Base-by-base conservation (phyloP, 1,140 invertebrate species). In the Aradophagus sp. region DNA sequence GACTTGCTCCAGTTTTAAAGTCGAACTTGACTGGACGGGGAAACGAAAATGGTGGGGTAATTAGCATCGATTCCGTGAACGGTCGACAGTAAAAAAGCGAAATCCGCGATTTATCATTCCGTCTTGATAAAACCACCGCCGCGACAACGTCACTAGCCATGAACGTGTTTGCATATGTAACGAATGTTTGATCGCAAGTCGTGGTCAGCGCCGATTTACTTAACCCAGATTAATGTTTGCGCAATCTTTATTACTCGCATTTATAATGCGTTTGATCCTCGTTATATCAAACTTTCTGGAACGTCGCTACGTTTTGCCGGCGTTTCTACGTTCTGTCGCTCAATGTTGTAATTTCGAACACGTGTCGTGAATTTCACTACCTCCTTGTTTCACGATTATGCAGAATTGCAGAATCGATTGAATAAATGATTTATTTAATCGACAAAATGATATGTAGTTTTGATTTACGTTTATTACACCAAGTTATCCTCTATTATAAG, bases 151-250 rank as follows among this genome's bases (percentile, higher is more conserved):
- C 50, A 50, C 56, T 56, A 50, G 32, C 23, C 56, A 47, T 48
- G 52, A 73, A 38, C 62, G 62, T 67, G 62, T 68, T 63, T 73
- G 53, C 63, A 68, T 68, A 73, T 58, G 36, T 66, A 74, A 53
- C 56, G 48, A 70, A 62, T 52, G 73, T 56, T 69, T 55, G 59
- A 69, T 65, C 62, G 52, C 38, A 55, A 56, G 58, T 68, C 72
- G 63, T 71, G 62, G 65, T 67, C 74, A 79, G 74, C 53, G 62
- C 31, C 45, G 58, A 73, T 79, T 79, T 80, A 63, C 74, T 67
- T 79, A 78, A 73, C 68, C 75, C 68, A 77, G 67, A 77, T 78
- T 74, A 66, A 65, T 78, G 75, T 80, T 80, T 78, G 63, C 62
- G 59, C 45, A 70, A 71, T 75, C 56, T 59, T 79, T 73, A 77